phyloP scores from a whole-genome alignment of 2,113 vertebrate species.

The Romanogobio albipinnatus region DNA sequence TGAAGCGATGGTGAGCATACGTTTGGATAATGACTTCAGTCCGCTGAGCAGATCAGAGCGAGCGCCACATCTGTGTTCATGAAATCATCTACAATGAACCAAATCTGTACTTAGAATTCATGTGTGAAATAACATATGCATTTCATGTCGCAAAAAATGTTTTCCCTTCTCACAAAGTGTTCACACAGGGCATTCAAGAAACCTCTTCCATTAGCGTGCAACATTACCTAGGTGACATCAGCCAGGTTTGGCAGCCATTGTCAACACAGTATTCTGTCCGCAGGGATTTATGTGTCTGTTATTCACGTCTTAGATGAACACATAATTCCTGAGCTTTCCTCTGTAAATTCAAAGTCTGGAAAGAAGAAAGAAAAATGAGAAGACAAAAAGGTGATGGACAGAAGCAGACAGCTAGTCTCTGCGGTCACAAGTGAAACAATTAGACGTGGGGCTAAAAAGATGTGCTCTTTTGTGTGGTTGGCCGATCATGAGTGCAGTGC shows the following conservation, averaged over 20 bases:
- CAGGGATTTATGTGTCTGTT: constrained; percentile 43
- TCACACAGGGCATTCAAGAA: constrained; percentile 1
- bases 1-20: constrained; percentile 13
- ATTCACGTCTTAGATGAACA: constrained; percentile 63
- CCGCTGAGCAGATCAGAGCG: not conserved
- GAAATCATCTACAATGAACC: not conserved
- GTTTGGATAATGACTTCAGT: constrained; percentile 48
- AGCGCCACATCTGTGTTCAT: constrained; percentile 9
- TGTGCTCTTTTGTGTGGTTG: constrained; percentile 40
- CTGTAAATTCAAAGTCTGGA: constrained; percentile 13
- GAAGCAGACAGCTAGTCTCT: constrained; percentile 39
- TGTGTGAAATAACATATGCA: not conserved
- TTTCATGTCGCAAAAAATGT: not conserved
- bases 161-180: not conserved
- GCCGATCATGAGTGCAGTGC: constrained; percentile 25
- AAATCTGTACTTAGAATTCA: not conserved
- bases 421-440: constrained; percentile 50
- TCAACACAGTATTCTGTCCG: constrained; percentile 60
- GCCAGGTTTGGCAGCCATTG: constrained; percentile 65
- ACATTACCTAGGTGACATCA: constrained; percentile 72
- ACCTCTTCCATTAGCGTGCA: constrained; percentile 52
- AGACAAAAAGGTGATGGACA: constrained; percentile 39
- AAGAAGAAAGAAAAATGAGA: constrained; percentile 5
- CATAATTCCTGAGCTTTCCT: constrained; percentile 42
- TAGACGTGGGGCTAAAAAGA: constrained; percentile 38